A percentile compares a stretch with the other conserved stretches of the same genome.
These are phyloP conservation scores for Ptilodon capucinus DNA, from an alignment of 2,888 invertebrate genomes.

Conservation along the genomic window DNA sequence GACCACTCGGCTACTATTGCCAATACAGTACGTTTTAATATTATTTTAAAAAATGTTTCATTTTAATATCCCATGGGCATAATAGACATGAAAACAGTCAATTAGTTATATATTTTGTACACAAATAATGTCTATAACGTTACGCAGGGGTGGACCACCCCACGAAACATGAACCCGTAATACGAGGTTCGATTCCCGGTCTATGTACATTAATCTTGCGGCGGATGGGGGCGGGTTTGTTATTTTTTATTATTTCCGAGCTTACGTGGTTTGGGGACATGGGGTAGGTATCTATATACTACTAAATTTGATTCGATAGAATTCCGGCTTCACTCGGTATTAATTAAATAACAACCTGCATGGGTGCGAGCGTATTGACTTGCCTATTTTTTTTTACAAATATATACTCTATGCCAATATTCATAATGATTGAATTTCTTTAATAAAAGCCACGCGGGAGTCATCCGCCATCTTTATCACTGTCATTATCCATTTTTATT, in stretches of 20 bases:
- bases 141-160: constrained; percentile 53
- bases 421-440: too few species aligned
- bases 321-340: too few species aligned
- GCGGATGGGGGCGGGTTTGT: constrained; percentile 61
- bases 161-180: constrained; percentile 64
- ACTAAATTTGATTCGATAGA: neutral
- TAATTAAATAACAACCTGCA: too few species aligned
- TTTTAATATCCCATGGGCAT: neutral
- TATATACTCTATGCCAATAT: too few species aligned
- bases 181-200: constrained; percentile 59
- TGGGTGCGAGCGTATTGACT: too few species aligned
- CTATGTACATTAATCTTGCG: constrained; percentile 64
- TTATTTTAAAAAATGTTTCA: too few species aligned
- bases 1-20: neutral
- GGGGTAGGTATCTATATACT: neutral
- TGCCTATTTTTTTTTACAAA: too few species aligned
- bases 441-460: too few species aligned
- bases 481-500: too few species aligned
- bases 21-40: neutral
- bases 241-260: constrained; percentile 47
- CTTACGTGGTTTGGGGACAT: constrained; percentile 19
- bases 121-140: constrained; percentile 33
- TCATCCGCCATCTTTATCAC: too few species aligned
- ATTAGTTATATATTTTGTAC: constrained; percentile 32
- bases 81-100: neutral